phyloP scores from a whole-genome alignment of 2,113 vertebrate species.

The Lamprotornis superbus region DNA sequence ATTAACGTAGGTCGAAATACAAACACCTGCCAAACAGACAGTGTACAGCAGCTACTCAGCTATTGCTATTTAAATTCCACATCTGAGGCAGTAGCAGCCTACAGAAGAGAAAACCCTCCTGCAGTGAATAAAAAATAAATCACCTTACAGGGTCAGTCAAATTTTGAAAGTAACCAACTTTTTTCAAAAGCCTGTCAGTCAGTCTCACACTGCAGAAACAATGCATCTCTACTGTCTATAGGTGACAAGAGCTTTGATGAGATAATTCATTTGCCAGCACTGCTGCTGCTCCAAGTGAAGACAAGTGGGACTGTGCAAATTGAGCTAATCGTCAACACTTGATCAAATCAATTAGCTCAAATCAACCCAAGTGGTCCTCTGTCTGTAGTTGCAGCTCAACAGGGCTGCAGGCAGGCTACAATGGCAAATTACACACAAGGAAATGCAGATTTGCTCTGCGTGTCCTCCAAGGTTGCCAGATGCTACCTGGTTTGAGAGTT shows the following conservation, averaged over 20 bases:
- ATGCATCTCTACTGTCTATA: background rate
- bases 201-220: background rate
- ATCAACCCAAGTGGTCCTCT: constrained; percentile 34
- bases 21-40: background rate
- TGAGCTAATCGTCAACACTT: constrained; percentile 42
- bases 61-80: accelerated
- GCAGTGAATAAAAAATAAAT: background rate
- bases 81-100: background rate
- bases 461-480: background rate
- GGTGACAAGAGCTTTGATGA: background rate
- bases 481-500: background rate
- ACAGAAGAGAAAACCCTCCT: background rate
- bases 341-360: constrained; percentile 54
- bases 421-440: background rate
- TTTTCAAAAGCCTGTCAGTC: background rate
- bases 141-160: background rate
- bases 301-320: constrained; percentile 30
- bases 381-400: background rate
- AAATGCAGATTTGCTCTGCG: background rate
- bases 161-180: background rate
- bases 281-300: background rate
- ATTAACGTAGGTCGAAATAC: background rate
- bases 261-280: background rate
- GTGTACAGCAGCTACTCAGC: background rate
- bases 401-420: background rate